Evolutionary conservation across 2,888 invertebrate species (phyloP).

Genomic region (Crocallis elinguaria): DNA sequence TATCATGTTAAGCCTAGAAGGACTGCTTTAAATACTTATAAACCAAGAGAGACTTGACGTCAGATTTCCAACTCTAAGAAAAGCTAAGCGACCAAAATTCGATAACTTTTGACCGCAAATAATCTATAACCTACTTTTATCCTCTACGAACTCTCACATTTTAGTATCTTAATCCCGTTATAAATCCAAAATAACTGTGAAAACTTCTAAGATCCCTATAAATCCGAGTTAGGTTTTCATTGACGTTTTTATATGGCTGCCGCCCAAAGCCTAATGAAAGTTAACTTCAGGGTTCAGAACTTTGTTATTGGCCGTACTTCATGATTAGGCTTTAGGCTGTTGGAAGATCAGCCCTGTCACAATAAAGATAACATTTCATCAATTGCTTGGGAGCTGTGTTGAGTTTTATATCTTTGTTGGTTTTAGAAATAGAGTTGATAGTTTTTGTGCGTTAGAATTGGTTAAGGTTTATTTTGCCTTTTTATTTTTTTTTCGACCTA

Average conservation of each 20-base stretch:
- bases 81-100: no score
- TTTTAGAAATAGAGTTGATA: no score
- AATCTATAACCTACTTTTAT: not conserved
- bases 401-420: constrained; percentile 2
- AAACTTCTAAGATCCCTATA: constrained; percentile 42
- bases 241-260: constrained; percentile 54
- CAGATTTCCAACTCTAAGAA: no score
- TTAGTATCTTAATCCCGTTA: constrained; percentile 20
- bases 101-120: not conserved
- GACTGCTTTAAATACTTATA: no score
- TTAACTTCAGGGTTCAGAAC: constrained; percentile 48
- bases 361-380: constrained; percentile 59
- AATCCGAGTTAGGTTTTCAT: constrained; percentile 56
- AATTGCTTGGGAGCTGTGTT: constrained; percentile 43
- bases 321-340: constrained; percentile 51
- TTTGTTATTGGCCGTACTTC: constrained; percentile 59
- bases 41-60: no score
- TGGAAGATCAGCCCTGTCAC: constrained; percentile 55
- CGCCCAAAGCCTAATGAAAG: constrained; percentile 53
- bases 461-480: not conserved
- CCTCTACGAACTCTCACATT: not conserved
- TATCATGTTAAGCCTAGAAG: no score
- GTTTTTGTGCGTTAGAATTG: no score
- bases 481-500: no score
- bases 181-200: constrained; percentile 33